Percentiles rank a stretch among this genome's conserved stretches.
Evolutionary conservation across 2,113 vertebrate genomes (phyloP).

Genomic region (Rallus limicola): DNA sequence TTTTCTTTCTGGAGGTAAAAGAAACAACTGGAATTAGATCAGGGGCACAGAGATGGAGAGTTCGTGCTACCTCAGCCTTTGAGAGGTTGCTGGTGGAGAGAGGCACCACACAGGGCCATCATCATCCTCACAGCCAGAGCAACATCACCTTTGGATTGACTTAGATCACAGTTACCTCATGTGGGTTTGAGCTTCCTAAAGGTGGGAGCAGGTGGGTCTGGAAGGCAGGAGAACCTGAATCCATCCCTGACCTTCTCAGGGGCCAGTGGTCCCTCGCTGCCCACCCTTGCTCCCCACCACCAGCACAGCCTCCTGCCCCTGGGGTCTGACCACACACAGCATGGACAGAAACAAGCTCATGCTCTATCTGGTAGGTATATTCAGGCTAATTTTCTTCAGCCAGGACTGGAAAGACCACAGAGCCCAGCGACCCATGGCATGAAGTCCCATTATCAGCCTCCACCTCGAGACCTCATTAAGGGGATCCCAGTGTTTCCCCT

Average conservation of each 20-base stretch:
- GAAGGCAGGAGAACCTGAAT: neutral
- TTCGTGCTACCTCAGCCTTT: neutral
- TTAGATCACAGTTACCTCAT: no score
- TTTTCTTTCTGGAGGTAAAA: neutral
- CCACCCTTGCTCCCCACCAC: no score
- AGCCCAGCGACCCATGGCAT: neutral
- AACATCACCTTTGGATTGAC: neutral
- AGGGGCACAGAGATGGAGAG: neutral
- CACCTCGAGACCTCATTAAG: neutral
- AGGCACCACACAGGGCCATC: neutral
- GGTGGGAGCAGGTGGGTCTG: neutral
- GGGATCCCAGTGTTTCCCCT: neutral
- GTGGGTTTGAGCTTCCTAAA: neutral
- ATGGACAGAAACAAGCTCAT: neutral
- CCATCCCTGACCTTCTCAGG: neutral
- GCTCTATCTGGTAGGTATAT: neutral
- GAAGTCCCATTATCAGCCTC: neutral
- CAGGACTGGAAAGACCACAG: no score
- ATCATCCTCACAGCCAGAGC: accelerated
- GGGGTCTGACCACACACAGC: accelerated
- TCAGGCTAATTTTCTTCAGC: neutral
- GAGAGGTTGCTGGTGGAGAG: neutral
- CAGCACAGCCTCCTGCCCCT: neutral
- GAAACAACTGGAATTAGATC: neutral
- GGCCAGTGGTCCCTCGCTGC: neutral